Percentiles rank a stretch among this genome's conserved stretches.
Conservation (phyloP, 2,888 invertebrate genomes). For the Habroteleia sp. region DNA sequence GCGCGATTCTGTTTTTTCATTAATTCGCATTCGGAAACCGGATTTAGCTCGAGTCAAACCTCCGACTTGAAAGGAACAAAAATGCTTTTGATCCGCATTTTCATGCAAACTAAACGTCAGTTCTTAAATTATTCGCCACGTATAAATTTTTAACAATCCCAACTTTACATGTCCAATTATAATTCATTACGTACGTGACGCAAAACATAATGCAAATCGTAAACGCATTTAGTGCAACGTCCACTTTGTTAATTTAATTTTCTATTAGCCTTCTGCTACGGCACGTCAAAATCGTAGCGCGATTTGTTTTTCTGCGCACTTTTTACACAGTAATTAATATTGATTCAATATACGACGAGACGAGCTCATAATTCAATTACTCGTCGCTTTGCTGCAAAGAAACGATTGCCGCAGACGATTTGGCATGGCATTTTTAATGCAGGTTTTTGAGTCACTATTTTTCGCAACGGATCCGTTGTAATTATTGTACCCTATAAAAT, state of each 20-base stretch:
- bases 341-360: conserved; percentile 8
- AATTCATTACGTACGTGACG: conserved; percentile 24
- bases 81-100: conserved; percentile 50
- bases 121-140: conserved; percentile 42
- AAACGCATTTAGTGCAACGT: conserved; percentile 26
- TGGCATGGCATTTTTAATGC: too few species aligned
- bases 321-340: conserved; percentile 11
- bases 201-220: conserved; percentile 35
- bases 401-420: conserved; percentile 3
- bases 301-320: neutral
- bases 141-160: conserved; percentile 29
- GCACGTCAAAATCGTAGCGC: conserved; percentile 8
- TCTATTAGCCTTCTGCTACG: neutral
- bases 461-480: neutral
- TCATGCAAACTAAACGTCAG: conserved; percentile 57
- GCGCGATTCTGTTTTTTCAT: conserved; percentile 48
- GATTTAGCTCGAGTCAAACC: conserved; percentile 47
- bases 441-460: neutral
- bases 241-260: conserved; percentile 32
- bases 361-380: conserved; percentile 21
- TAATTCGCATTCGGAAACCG: conserved; percentile 58
- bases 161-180: conserved; percentile 24
- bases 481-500: conserved; percentile 11
- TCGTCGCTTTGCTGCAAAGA: neutral
- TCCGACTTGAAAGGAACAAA: conserved; percentile 52